Evolutionary conservation across 2,888 invertebrate species (phyloP).

Genomic region (Xestia ashworthii): DNA sequence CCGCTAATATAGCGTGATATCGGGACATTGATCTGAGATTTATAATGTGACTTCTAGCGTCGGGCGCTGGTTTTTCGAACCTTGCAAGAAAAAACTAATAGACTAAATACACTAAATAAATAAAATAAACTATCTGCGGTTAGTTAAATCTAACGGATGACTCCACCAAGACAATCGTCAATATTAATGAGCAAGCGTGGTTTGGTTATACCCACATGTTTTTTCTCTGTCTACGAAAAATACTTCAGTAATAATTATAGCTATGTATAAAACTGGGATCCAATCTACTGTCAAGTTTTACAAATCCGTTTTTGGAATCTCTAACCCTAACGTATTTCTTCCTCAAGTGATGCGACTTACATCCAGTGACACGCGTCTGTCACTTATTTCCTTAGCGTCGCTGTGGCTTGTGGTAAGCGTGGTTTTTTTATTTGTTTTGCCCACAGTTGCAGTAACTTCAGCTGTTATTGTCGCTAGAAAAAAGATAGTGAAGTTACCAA

Average conservation of each 20-base stretch:
- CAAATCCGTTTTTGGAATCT: not conserved
- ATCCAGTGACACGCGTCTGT: not conserved
- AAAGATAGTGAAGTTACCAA: not conserved
- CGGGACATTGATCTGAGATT: too few species aligned
- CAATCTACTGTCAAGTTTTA: not conserved
- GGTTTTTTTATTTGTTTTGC: not conserved
- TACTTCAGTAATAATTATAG: not conserved
- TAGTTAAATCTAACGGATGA: too few species aligned
- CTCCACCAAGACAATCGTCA: too few species aligned
- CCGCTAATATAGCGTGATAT: slow-evolving; percentile 36
- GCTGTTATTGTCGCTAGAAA: not conserved
- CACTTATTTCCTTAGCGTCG: not conserved
- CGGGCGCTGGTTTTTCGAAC: too few species aligned
- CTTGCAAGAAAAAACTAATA: too few species aligned
- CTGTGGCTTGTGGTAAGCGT: not conserved
- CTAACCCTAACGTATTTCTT: not conserved
- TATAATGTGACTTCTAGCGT: too few species aligned
- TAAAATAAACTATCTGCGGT: too few species aligned
- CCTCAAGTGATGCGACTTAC: too few species aligned
- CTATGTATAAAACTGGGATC: not conserved
- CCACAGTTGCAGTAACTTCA: not conserved
- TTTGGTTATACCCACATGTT: too few species aligned
- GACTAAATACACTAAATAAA: too few species aligned
- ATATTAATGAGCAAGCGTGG: too few species aligned
- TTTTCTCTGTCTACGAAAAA: too few species aligned